Conservation (phyloP, 2,888 invertebrate genomes). For the Axea sp. region DNA sequence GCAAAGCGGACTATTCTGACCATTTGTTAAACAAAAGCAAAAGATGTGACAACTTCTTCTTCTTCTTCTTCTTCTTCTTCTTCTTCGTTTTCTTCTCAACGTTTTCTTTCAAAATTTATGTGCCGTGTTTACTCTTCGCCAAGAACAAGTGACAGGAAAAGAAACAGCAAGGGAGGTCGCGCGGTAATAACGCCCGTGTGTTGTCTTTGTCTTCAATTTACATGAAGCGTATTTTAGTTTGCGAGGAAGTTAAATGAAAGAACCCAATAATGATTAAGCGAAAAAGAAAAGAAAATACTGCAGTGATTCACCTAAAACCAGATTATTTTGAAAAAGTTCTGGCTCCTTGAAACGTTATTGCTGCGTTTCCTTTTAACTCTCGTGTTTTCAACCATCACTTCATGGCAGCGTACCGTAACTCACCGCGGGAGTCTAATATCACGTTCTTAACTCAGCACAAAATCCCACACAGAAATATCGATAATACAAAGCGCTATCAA, state of each 20-base stretch:
- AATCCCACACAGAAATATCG: constrained; percentile 61
- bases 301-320: constrained; percentile 64
- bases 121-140: constrained; percentile 7
- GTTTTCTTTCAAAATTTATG: constrained; percentile 39
- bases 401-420: constrained; percentile 61
- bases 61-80: too few relatives aligned
- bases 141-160: constrained; percentile 8
- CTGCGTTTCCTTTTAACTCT: constrained; percentile 65
- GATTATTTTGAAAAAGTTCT: constrained; percentile 65
- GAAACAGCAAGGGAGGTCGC: neutral
- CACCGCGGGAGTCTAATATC: constrained; percentile 54
- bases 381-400: constrained; percentile 62
- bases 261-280: constrained; percentile 61
- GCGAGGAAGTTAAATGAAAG: constrained; percentile 59
- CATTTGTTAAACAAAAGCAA: constrained; percentile 26
- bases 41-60: constrained; percentile 18
- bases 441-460: constrained; percentile 55
- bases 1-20: constrained; percentile 44
- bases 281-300: constrained; percentile 60
- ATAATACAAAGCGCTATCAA: constrained; percentile 30
- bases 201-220: constrained; percentile 48
- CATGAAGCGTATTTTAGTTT: constrained; percentile 50
- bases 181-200: constrained; percentile 34
- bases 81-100: constrained; percentile 18
- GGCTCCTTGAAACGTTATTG: constrained; percentile 67